Evolutionary conservation across 1,140 invertebrate species (phyloP), one percentile per base, ranked within the genome.

Genomic region (Euura lappo): DNA sequence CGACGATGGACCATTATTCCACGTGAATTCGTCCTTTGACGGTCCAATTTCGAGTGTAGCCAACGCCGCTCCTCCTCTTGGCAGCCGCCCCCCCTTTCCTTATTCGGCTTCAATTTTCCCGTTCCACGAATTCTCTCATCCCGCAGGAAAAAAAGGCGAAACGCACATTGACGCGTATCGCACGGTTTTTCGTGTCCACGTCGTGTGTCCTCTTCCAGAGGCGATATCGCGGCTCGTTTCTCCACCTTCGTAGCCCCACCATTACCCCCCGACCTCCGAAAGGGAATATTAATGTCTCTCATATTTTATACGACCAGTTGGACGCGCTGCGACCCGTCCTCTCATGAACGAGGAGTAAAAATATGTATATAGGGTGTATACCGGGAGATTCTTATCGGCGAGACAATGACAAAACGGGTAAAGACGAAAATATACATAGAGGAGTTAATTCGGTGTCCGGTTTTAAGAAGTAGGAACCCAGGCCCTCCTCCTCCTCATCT

Each of bases 361-460:
- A 60, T 60, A n/a, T 60, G 51, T n/a, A n/a, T 6, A n/a, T 60
- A 60, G 51, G 51, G 51, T 60, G 51, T 60, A 60, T 28, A 28
- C 28, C 8, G 51, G 10, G 51, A 60, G 51, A 60, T 60, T n/a
- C 51, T 60, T 60, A 60, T 60, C 51, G 51, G 51, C 51, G 51
- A 60, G 51, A 60, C 51, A 60, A 60, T 60, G 51, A 60, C 51
- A 6, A 60, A 60, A 60, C 51, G 51, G 13, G 51, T n/a, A n/a
- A 60, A 60, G 51, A 60, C 51, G 51, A 60, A 60, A 60, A 60
- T 60, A 60, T 60, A 60, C 51, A n/a, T 60, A 60, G 51, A 60
- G 51, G 51, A 60, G 51, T 60, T 60, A 60, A 60, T 60, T 60
- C 51, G 51, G 51, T n/a, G 51, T 60, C 51, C 51, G 51, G 51